Base-by-base conservation (phyloP, 2,113 vertebrate species). In the Eolophus roseicapilla region DNA sequence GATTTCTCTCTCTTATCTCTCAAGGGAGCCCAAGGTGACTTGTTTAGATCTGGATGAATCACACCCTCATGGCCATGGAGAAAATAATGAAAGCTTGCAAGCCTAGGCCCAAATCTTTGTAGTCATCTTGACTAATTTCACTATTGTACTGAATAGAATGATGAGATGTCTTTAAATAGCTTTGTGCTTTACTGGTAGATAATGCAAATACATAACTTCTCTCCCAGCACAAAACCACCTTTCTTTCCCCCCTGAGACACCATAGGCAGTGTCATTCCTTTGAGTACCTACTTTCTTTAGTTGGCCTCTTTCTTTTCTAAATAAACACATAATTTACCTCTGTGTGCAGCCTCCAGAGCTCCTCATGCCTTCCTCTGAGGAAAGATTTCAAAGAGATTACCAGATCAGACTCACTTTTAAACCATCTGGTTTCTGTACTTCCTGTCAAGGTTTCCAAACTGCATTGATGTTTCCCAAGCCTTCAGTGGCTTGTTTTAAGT, bases 1-100 rank as follows among this genome's bases (percentile, higher is more conserved):
- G 89, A 47, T 93, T 78, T 19, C 82, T 83, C 46, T 84, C 68
- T 44, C 80, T 88, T 75, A 89, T 91, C 86, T 93, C 76, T 27
- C 49, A 7, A 13, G 65, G 89, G 60, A 95, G 91, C 91, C 86
- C 39, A 44, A 89, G 94, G 94, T 95, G 96, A 87, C 77, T 86
- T 35, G 62, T 93, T 91, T 57, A 65, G 91, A 92, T 91, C 73
- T 62, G 78, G 95, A 64, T 96, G 89, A 97, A 67, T 92, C 94
- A 92, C 71, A 81, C 47, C 82, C 94, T 88, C 46, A 43, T 88
- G 93, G 88, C 92, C 64, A 43, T 4, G 35, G 62, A 75, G 90
- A 81, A 93, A 81, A 93, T 39, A 93, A 82, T 33, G 92, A 75
- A 81, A 83, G 80, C 43, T 71, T 94, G 85, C 76, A 96, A 92